phyloP scores from a whole-genome alignment of 2,797 vertebrate genomes.

The Gymnothorax reevesii region DNA sequence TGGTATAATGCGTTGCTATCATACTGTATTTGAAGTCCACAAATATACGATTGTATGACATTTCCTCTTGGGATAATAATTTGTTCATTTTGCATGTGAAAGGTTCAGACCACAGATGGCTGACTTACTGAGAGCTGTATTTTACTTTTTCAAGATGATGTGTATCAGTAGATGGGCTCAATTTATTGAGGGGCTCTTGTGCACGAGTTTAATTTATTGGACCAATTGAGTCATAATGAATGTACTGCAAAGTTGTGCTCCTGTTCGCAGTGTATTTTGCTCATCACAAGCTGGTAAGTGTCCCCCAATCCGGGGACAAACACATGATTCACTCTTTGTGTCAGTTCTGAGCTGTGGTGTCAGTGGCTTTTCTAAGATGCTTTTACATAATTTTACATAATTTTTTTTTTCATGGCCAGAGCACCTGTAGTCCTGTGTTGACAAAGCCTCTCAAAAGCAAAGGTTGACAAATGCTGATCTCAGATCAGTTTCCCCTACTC shows the following conservation, averaged over 20 bases:
- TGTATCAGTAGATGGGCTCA: background rate
- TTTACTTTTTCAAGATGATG: background rate
- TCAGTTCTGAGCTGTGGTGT: too few species aligned
- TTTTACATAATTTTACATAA: too few species aligned
- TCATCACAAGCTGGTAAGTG: background rate
- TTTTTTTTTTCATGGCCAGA: too few species aligned
- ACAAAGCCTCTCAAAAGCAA: too few species aligned
- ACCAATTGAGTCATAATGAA: background rate
- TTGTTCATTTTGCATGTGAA: background rate
- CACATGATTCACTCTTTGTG: too few species aligned
- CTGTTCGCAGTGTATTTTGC: background rate
- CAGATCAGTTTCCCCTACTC: too few species aligned
- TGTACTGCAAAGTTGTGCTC: background rate
- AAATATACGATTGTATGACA: background rate
- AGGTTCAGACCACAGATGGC: too few species aligned
- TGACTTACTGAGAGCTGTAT: too few species aligned
- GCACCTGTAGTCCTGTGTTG: too few species aligned
- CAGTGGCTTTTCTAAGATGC: too few species aligned
- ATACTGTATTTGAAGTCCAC: background rate
- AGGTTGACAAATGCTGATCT: too few species aligned
- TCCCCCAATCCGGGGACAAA: background rate
- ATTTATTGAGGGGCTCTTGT: background rate
- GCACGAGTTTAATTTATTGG: background rate
- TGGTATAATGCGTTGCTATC: background rate
- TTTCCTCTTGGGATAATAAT: background rate